phyloP scores from a whole-genome alignment of 2,888 invertebrate species.

The Zelleria hepariella region DNA sequence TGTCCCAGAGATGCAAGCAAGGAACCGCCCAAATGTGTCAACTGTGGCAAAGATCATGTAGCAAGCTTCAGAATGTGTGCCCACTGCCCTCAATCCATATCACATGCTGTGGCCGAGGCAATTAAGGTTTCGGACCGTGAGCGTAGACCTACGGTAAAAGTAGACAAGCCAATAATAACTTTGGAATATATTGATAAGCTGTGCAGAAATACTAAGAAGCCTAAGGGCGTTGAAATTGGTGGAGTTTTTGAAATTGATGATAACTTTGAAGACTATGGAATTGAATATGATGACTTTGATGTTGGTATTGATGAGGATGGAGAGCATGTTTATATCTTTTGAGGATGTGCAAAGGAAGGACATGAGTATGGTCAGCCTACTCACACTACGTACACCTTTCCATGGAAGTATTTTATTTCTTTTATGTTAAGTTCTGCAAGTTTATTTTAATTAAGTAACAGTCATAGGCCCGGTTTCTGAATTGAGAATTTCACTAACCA shows the following conservation, averaged over 20 bases:
- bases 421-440: too few species aligned
- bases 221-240: too few species aligned
- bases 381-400: too few species aligned
- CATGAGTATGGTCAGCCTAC: too few species aligned
- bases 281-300: not conserved
- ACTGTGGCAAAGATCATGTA: conserved; percentile 38
- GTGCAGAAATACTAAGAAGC: not conserved
- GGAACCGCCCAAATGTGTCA: conserved; percentile 40
- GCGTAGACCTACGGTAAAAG: not conserved
- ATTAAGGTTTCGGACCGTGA: not conserved
- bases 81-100: conserved; percentile 22
- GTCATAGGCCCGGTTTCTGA: too few species aligned
- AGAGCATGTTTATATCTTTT: not conserved
- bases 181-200: conserved; percentile 5
- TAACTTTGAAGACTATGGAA: not conserved
- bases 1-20: conserved; percentile 26
- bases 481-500: too few species aligned
- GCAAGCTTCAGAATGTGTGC: conserved; percentile 38
- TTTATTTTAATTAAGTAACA: too few species aligned
- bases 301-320: not conserved
- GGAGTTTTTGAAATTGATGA: not conserved
- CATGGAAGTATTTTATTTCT: too few species aligned
- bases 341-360: too few species aligned
- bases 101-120: conserved; percentile 11
- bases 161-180: conserved; percentile 6